Evolutionary conservation across 2,888 invertebrate species (phyloP), one percentile per base, ranked within the genome.

Genomic region (Lasioglossum marginatum): DNA sequence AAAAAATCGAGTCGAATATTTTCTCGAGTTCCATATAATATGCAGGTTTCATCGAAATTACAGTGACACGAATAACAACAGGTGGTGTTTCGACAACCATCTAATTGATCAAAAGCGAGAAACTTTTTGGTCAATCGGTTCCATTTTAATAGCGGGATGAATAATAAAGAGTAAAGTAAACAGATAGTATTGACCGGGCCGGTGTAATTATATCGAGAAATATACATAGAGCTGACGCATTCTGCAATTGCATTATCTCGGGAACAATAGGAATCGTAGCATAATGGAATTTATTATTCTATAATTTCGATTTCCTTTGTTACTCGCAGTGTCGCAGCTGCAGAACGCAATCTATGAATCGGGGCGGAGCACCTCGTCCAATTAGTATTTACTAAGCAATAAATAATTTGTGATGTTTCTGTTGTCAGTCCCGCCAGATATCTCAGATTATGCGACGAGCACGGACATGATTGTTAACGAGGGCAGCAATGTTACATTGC

Each of bases 391-490:
- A 4, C 23, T 12, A 10, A 34, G 19, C 31, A 70, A 4, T 40
- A 43, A 60, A 4, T 40, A 43, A 60, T 52, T 19, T 0, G 1
- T 12, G 37, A 14, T 19, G 48, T 66, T 74, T 34, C 34, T 88
- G 27, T 71, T 82, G 79, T 1, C 95, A 98, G 98, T 98, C 78
- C 97, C 98, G 72, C 98, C 98, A 1, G 97, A 97, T 93, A 97
- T 98, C 86, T 96, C 97, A 87, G 97, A 97, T 93, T 97, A 97
- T 85, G 77, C 83, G 12, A 97, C 97, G 81, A 97, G 97, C 91
- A 96, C 97, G 4, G 98, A 98, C 93, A 96, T 97, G 94, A 96
- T 97, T 16, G 97, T 98, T 27, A 96, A 97, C 87, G 98, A 98
- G 95, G 97, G 98, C 0, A 97, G 97, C 87, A 97, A 97, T 87